Percentiles rank a stretch among this genome's conserved stretches.
Evolutionary conservation across 2,113 vertebrate genomes (phyloP).

Genomic region (Mionectes macconnelli): DNA sequence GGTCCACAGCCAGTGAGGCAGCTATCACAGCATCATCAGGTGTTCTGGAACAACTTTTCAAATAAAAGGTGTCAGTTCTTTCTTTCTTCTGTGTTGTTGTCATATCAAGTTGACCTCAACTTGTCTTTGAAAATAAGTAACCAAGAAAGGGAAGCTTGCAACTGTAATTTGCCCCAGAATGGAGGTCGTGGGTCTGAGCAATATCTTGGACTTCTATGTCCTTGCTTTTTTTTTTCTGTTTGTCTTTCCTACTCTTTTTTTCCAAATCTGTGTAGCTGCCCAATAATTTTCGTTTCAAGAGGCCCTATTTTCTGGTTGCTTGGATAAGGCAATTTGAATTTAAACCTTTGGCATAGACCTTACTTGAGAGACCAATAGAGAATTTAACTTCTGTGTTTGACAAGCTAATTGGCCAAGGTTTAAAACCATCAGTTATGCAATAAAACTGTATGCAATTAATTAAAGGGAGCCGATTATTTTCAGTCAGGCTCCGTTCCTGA

Average conservation of each 20-base stretch:
- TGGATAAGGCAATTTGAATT: slow-evolving; percentile 28
- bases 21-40: not conserved
- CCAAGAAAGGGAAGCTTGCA: not conserved
- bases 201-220: not conserved
- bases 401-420: slow-evolving; percentile 67
- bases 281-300: slow-evolving; percentile 23
- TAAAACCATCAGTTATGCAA: slow-evolving; percentile 72
- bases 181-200: not conserved
- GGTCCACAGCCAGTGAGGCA: not conserved
- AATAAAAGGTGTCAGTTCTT: rapidly evolving
- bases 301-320: slow-evolving; percentile 8
- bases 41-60: not conserved
- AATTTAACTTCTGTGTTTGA: slow-evolving; percentile 60
- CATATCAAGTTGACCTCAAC: not conserved
- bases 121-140: not conserved
- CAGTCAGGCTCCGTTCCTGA: slow-evolving; percentile 33
- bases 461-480: slow-evolving; percentile 71
- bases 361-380: slow-evolving; percentile 44
- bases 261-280: not conserved
- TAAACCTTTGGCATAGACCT: slow-evolving; percentile 39
- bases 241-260: not conserved
- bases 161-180: not conserved
- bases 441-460: slow-evolving; percentile 73
- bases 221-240: not conserved
- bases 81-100: not conserved